phyloP scores from a whole-genome alignment of 1,140 invertebrate genomes.

The Calosoma granatense region DNA sequence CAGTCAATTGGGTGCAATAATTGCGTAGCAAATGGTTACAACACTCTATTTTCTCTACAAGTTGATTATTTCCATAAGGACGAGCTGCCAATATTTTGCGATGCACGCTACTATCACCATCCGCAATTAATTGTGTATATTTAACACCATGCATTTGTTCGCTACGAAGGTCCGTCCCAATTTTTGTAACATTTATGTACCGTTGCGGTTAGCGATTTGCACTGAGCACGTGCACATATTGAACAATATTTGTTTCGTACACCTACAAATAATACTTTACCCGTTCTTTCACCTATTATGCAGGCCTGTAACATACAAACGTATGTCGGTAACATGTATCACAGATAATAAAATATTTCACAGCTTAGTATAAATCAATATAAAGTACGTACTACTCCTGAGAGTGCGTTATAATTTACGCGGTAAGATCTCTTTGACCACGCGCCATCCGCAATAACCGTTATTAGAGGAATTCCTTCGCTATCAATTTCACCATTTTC shows the following conservation, averaged over 20 bases:
- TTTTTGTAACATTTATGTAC: slow-evolving; percentile 14
- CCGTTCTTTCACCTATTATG: slow-evolving; percentile 15
- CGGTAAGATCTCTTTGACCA: slow-evolving; percentile 29
- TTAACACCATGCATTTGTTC: slow-evolving; percentile 24
- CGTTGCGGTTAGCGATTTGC: not conserved
- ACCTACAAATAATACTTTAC: slow-evolving; percentile 16
- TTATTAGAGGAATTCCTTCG: slow-evolving; percentile 25
- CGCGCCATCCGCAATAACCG: slow-evolving; percentile 27
- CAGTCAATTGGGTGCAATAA: slow-evolving; percentile 22
- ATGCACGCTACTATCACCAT: slow-evolving; percentile 30
- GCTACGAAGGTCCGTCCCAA: slow-evolving; percentile 20
- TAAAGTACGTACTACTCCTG: too few relatives aligned
- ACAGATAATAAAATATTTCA: too few relatives aligned
- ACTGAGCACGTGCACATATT: slow-evolving; percentile 10
- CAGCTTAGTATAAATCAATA: too few relatives aligned
- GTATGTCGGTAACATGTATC: too few relatives aligned
- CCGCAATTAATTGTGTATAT: slow-evolving; percentile 27
- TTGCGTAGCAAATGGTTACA: slow-evolving; percentile 28
- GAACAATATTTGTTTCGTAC: slow-evolving; percentile 17
- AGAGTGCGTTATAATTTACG: slow-evolving; percentile 17
- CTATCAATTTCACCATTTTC: slow-evolving; percentile 19
- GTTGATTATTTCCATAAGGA: not conserved
- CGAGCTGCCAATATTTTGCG: slow-evolving; percentile 8
- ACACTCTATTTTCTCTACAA: slow-evolving; percentile 26
- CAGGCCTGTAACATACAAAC: too few relatives aligned